Conservation (phyloP, 2,888 invertebrate species). For the Mythimna impura region DNA sequence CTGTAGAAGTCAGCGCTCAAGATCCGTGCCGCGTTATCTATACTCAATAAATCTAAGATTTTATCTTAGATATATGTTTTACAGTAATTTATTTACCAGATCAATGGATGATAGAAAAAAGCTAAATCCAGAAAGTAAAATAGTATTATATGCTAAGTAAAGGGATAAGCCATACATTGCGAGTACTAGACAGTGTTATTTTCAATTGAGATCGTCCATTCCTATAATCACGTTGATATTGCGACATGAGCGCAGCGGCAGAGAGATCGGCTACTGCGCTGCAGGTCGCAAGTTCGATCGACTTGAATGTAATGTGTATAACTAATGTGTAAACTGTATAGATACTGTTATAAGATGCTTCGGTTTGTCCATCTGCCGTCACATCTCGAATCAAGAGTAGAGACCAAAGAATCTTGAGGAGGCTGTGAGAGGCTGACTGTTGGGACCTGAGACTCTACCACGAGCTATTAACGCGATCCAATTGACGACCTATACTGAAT, state of each 20-base stretch:
- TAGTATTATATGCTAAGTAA: too few species aligned
- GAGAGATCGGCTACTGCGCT: background rate
- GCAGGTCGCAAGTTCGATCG: constrained; percentile 10
- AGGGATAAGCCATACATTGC: background rate
- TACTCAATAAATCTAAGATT: too few species aligned
- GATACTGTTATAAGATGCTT: background rate
- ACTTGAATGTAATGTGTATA: constrained; percentile 11
- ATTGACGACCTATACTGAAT: too few species aligned
- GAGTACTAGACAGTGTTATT: background rate
- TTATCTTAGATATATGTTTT: too few species aligned
- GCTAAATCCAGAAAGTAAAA: too few species aligned
- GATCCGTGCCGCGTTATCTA: too few species aligned
- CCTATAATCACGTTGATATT: constrained; percentile 14
- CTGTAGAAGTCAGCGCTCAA: too few species aligned
- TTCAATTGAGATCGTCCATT: background rate
- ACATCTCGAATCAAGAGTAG: background rate
- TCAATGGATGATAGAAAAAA: too few species aligned
- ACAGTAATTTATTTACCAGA: too few species aligned
- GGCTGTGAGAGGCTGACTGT: background rate
- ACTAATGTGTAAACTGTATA: constrained; percentile 12
- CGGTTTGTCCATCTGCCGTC: background rate
- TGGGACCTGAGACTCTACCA: too few species aligned
- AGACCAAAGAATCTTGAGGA: background rate
- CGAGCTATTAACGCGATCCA: too few species aligned
- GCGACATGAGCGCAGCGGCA: background rate